Conservation (phyloP, 2,888 invertebrate species). For the Hecatera dysodea region DNA sequence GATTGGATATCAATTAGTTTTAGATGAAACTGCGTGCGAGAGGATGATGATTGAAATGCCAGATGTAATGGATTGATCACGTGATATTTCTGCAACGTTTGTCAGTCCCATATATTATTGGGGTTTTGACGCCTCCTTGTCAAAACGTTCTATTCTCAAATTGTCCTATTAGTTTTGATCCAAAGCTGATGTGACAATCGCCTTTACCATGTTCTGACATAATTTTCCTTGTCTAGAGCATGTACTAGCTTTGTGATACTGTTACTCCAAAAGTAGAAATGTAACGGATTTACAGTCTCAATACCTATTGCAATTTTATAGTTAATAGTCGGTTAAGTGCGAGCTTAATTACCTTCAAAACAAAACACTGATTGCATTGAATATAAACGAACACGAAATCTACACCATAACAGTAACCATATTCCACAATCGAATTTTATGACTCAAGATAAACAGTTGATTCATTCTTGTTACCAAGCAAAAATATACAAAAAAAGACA, state of each 20-base stretch:
- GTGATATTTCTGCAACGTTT: too few relatives aligned
- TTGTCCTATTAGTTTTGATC: too few relatives aligned
- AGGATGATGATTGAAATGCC: too few relatives aligned
- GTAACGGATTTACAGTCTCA: neutral
- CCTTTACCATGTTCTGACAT: too few relatives aligned
- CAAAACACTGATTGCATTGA: neutral
- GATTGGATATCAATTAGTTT: neutral
- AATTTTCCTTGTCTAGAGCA: too few relatives aligned
- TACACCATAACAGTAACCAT: slow-evolving; percentile 1
- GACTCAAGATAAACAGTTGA: slow-evolving; percentile 24
- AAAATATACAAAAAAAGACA: slow-evolving; percentile 15
- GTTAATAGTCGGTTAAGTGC: too few relatives aligned
- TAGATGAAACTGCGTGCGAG: neutral
- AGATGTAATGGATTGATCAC: neutral
- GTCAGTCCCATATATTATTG: too few relatives aligned
- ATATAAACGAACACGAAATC: neutral
- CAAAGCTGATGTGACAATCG: too few relatives aligned
- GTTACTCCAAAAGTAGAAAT: neutral
- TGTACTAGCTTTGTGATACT: neutral
- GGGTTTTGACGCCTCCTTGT: too few relatives aligned
- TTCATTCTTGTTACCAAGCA: slow-evolving; percentile 22
- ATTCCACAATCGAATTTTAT: slow-evolving; percentile 30
- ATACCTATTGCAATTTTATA: neutral
- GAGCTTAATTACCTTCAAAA: neutral
- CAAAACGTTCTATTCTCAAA: too few relatives aligned